These are phyloP conservation scores for Tympanuchus pallidicinctus DNA, from an alignment of 2,113 vertebrate species.

Conservation along the genomic window DNA sequence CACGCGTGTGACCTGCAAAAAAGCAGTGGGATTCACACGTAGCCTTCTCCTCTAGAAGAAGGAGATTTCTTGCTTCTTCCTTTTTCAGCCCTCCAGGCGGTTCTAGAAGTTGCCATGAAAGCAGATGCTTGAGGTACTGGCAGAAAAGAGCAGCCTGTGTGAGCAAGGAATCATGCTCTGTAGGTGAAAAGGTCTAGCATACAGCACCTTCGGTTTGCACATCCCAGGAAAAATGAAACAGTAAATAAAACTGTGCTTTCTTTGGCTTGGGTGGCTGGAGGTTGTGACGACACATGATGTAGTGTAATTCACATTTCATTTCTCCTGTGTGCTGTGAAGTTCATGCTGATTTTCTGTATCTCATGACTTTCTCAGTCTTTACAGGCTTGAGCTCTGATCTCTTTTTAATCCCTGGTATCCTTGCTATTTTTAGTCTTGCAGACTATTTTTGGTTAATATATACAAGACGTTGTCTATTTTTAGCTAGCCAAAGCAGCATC, in stretches of 20 bases:
- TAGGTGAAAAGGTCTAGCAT: background rate
- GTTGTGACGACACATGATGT: background rate
- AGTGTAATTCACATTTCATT: background rate
- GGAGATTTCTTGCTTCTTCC: background rate
- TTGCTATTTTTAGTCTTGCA: slow-evolving; percentile 1
- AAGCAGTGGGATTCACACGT: background rate
- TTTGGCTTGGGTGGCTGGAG: background rate
- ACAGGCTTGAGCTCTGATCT: background rate
- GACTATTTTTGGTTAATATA: background rate
- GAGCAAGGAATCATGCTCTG: slow-evolving; percentile 4
- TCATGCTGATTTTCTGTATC: background rate
- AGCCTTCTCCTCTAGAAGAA: background rate
- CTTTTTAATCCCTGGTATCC: background rate
- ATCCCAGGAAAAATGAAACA: background rate
- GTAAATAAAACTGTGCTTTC: slow-evolving; percentile 12
- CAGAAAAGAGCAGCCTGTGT: background rate
- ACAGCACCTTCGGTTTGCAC: background rate
- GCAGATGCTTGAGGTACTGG: background rate
- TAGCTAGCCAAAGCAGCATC: background rate
- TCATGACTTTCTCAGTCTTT: background rate
- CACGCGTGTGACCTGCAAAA: background rate
- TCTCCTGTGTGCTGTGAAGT: background rate
- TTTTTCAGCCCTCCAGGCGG: background rate
- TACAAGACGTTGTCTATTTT: background rate
- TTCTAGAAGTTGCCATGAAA: slow-evolving; percentile 22